Conservation (phyloP, 2,888 invertebrate genomes). For the Chesias legatella region DNA sequence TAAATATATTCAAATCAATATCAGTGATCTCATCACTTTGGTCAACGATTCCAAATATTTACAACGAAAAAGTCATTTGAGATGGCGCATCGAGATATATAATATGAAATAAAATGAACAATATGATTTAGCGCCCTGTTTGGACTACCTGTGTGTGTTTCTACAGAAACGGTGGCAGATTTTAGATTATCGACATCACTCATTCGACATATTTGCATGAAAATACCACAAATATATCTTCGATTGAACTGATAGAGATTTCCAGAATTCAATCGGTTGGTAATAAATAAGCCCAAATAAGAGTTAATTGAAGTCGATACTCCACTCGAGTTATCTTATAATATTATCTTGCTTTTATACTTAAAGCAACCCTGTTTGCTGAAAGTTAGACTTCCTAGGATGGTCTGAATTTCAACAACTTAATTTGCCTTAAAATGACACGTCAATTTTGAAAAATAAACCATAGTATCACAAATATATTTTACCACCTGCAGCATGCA, state of each 20-base stretch:
- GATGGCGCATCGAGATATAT: conserved; percentile 11
- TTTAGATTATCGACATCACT: conserved; percentile 66
- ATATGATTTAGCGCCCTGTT: conserved; percentile 32
- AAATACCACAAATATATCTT: conserved; percentile 56
- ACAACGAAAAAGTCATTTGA: conserved; percentile 2
- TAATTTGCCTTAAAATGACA: too few species aligned
- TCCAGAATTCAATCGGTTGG: conserved; percentile 39
- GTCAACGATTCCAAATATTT: conserved; percentile 7
- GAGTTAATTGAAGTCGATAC: conserved; percentile 5
- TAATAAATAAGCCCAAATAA: conserved; percentile 31
- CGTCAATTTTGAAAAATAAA: too few species aligned
- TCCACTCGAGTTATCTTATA: too few species aligned
- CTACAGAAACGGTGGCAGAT: conserved; percentile 73
- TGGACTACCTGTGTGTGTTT: conserved; percentile 54
- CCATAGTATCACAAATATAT: too few species aligned
- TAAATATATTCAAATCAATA: not conserved
- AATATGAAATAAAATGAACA: conserved; percentile 19
- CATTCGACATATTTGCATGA: conserved; percentile 59
- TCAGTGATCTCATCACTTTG: conserved; percentile 1
- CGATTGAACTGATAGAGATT: conserved; percentile 52
- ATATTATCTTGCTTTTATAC: too few species aligned
- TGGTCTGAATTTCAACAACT: too few species aligned
- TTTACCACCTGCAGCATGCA: too few species aligned
- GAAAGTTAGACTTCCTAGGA: too few species aligned
- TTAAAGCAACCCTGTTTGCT: too few species aligned